Conservation (phyloP, 2,888 invertebrate species). For the Euplexia lucipara region DNA sequence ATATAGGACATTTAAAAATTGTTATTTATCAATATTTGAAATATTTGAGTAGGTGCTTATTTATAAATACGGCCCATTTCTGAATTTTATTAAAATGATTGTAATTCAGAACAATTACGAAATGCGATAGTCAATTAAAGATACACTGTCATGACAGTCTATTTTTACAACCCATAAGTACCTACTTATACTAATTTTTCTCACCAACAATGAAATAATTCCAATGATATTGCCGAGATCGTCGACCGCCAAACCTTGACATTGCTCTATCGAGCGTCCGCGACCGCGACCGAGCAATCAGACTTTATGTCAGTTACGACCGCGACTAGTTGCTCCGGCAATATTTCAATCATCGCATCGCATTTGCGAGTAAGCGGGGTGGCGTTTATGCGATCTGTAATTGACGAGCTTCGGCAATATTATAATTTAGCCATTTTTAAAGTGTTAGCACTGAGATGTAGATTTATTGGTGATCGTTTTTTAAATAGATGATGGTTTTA, state of each 20-base stretch:
- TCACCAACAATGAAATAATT: neutral
- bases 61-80: neutral
- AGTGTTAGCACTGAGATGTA: constrained; percentile 24
- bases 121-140: no score
- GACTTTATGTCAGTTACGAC: constrained; percentile 28
- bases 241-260: constrained; percentile 61
- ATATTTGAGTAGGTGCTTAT: no score
- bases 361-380: constrained; percentile 13
- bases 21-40: no score
- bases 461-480: constrained; percentile 40
- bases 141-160: no score
- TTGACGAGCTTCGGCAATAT: constrained; percentile 34
- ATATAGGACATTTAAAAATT: no score
- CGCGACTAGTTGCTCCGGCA: neutral
- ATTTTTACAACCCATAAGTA: no score
- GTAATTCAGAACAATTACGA: no score
- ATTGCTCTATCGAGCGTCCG: constrained; percentile 30
- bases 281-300: constrained; percentile 27
- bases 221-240: constrained; percentile 34
- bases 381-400: constrained; percentile 40
- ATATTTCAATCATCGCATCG: constrained; percentile 54
- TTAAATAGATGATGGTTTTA: constrained; percentile 8
- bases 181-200: neutral
- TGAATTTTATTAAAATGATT: no score
- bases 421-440: constrained; percentile 20